Percentiles rank a stretch among this genome's conserved stretches.
Conservation (phyloP, 2,888 invertebrate genomes). For the Morpho deidamia region DNA sequence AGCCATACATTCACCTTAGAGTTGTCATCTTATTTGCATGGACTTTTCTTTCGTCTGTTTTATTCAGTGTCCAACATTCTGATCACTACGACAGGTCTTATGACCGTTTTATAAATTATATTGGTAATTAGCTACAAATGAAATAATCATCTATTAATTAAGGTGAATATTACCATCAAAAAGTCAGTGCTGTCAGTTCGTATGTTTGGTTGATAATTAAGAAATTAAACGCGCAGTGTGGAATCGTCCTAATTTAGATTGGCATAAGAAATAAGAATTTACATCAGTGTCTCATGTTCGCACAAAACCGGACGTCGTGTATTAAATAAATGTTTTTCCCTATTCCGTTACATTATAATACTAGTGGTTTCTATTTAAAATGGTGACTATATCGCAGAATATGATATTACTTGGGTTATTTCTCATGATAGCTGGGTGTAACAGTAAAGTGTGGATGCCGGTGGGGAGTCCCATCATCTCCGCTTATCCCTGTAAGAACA, state of each 20-base stretch:
- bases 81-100: too few relatives aligned
- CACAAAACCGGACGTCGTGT: neutral
- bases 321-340: neutral
- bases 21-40: too few relatives aligned
- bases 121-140: too few relatives aligned
- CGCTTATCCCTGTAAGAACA: conserved; percentile 10
- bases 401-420: neutral
- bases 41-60: too few relatives aligned
- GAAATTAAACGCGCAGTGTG: neutral
- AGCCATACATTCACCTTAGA: too few relatives aligned
- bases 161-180: too few relatives aligned
- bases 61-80: too few relatives aligned
- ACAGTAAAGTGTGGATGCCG: conserved; percentile 1
- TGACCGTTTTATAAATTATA: too few relatives aligned
- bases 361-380: neutral
- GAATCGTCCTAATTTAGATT: neutral
- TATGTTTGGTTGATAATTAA: too few relatives aligned
- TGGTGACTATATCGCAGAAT: neutral
- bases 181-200: too few relatives aligned
- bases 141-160: too few relatives aligned
- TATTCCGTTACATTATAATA: neutral
- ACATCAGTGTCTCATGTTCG: neutral
- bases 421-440: neutral
- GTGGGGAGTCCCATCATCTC: conserved; percentile 6
- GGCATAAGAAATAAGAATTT: too few relatives aligned